Base-by-base conservation (phyloP, 2,797 vertebrate species). In the Chromis chromis region DNA sequence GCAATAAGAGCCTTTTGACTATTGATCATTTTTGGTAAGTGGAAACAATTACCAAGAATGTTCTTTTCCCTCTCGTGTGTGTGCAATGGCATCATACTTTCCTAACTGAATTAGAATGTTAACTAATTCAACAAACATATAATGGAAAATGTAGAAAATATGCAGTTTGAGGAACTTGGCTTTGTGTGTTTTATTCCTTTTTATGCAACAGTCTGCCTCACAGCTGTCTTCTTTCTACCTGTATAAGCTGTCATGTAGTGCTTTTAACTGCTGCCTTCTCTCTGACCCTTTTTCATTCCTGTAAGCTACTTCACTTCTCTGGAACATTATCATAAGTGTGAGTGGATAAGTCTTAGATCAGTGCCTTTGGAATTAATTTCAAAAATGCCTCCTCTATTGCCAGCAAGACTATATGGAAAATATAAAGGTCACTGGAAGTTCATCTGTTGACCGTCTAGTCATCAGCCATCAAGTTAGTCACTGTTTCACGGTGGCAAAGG, bases 251-350 rank as follows among this genome's bases (percentile, higher is more conserved):
- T 69, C 14, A 11, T 44, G 10, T 54, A 46, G 6, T 6, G 7
- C 73, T 61, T 84, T 22, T 24, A 48, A 79, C 63, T 66, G 11
- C 66, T 71, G 39, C 39, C 57, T n/a, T 70, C 46, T 61, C 60
- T 46, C 16, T 69, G 58, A 75, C 61, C 54, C 31, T 58, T 55
- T 33, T 44, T 54, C 52, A 10, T 64, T 64, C 56, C 46, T 63
- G 7, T 72, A 39, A 62, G 46, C 39, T 49, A 2, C 17, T 67
- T 63, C n/a, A 46, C 56, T 24, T 52, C 48, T 22, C n/a, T 63
- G 6, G 27, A 49, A 44, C 5, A 11, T 70, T n/a, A 54, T 25
- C 33, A 39, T 25, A 24, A 61, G 2, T 40, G n/a, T 50, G 28
- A 56, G 46, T 19, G 55, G 31, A 1, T 61, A n/a, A 4, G 1